Conservation (phyloP, 2,797 vertebrate genomes). For the Erpetoichthys calabaricus region DNA sequence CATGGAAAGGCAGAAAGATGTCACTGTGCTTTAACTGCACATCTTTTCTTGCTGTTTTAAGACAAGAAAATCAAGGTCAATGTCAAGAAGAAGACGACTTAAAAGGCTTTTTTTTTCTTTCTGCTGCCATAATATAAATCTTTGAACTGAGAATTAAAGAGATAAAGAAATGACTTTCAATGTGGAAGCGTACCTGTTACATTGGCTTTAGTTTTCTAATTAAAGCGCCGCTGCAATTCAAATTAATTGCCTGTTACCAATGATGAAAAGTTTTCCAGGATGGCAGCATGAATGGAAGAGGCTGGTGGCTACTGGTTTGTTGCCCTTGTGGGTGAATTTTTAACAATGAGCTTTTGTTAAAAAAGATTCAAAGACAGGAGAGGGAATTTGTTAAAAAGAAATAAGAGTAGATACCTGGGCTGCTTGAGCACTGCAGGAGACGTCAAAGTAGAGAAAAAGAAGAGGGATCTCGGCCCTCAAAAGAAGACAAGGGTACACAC, state of each 20-base stretch:
- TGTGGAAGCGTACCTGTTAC: constrained; percentile 34
- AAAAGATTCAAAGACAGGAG: no score
- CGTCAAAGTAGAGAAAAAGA: no score
- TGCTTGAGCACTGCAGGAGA: no score
- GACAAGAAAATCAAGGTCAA: not conserved
- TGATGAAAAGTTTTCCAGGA: constrained; percentile 38
- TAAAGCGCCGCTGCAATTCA: constrained; percentile 40
- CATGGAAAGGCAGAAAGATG: not conserved
- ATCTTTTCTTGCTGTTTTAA: not conserved
- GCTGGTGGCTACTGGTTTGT: not conserved
- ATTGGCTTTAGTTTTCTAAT: constrained; percentile 33
- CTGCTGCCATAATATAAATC: constrained; percentile 3
- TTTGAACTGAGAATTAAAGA: not conserved
- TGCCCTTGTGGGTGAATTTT: no score
- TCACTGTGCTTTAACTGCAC: constrained; percentile 1
- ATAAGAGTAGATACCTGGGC: no score
- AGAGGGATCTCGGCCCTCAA: no score
- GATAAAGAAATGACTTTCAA: constrained; percentile 6
- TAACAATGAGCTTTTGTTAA: no score
- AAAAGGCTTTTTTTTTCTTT: not conserved
- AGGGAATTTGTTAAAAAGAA: no score
- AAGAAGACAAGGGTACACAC: no score
- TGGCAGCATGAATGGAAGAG: constrained; percentile 37
- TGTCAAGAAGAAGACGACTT: not conserved
- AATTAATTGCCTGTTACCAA: constrained; percentile 38